Conservation (phyloP, 2,797 vertebrate genomes). For the Monodelphis domestica region DNA sequence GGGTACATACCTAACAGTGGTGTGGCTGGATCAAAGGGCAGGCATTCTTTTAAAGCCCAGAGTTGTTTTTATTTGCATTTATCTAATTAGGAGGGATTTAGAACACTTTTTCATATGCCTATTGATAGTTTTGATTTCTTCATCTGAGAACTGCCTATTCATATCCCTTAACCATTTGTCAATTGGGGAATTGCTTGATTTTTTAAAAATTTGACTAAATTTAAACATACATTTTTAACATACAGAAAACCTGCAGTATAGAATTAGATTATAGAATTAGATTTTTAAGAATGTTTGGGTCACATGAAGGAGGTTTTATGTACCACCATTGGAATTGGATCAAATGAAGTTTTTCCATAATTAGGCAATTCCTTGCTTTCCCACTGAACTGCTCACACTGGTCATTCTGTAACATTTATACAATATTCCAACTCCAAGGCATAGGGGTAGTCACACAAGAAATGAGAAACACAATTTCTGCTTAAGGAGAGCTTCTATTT, state of each 20-base stretch:
- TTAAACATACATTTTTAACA: no score
- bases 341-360: neutral
- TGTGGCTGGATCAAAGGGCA: no score
- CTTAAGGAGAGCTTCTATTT: neutral
- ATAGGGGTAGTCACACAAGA: neutral
- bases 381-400: neutral
- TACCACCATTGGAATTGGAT: neutral
- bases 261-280: neutral
- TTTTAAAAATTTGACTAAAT: no score
- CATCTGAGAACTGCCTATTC: no score
- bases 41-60: no score
- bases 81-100: no score
- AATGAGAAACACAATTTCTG: neutral
- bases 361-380: neutral
- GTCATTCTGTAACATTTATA: neutral
- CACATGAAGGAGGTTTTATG: neutral
- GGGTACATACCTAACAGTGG: no score
- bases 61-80: no score
- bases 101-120: no score
- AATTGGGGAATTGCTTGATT: no score
- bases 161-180: no score
- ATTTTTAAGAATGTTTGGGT: neutral
- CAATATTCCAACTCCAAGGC: neutral
- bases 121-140: no score
- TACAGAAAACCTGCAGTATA: neutral